Conservation (phyloP, 2,888 invertebrate genomes). For the Clitarchus hookeri region DNA sequence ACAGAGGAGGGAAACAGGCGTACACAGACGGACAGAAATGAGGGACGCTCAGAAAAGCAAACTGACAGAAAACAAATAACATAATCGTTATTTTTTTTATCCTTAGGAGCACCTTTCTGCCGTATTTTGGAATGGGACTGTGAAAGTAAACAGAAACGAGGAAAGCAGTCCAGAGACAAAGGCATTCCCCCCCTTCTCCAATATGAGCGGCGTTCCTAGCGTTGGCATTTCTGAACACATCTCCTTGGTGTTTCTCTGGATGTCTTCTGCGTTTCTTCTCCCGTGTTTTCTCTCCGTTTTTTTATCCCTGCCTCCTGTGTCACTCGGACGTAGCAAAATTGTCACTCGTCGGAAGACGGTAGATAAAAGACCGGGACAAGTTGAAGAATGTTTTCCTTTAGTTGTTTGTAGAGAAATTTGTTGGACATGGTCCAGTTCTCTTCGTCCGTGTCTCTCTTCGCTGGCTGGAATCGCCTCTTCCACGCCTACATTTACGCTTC, state of each 20-base stretch:
- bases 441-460: background rate
- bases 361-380: conserved; percentile 14
- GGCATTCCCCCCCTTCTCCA: background rate
- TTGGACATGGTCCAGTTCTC: background rate
- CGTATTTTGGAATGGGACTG: background rate
- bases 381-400: conserved; percentile 10
- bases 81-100: background rate
- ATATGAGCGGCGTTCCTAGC: background rate
- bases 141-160: background rate
- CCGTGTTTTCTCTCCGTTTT: background rate
- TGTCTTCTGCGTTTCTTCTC: background rate
- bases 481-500: background rate
- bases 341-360: background rate
- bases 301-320: background rate
- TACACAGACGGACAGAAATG: too few species aligned
- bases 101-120: background rate
- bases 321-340: background rate
- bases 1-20: too few species aligned
- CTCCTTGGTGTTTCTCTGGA: background rate
- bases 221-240: conserved; percentile 9
- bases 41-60: background rate
- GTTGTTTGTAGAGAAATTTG: background rate
- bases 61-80: background rate
- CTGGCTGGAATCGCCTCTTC: background rate
- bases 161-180: background rate